Base-by-base conservation (phyloP, 2,888 invertebrate genomes). In the Drosophila nr. fundita region DNA sequence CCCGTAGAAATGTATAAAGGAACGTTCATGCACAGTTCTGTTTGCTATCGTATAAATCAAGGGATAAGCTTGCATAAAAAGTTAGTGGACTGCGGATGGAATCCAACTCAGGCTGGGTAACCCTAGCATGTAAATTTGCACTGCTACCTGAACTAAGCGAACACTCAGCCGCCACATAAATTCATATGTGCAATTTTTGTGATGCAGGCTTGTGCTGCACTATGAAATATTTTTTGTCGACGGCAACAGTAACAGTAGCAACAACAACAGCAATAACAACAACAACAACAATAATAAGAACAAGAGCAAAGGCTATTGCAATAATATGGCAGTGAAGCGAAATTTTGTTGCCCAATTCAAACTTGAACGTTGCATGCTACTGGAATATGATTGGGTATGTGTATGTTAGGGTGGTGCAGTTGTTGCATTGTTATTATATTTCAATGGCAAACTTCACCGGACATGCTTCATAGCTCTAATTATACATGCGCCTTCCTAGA, bases 391-490 rank as follows among this genome's bases (percentile, higher is more conserved):
- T 45, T 64, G 65, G 15, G 40, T 40, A 27, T 52, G 57, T 75
- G 64, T 40, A n/a, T 64, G 30, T 42, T 58, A 27, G 57, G 55
- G 29, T 63, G 68, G 36, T 69, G 54, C 38, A 52, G 59, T 75
- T 82, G 72, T 42, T 75, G 50, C 66, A 64, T 61, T 67, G 64
- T 80, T 63, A 76, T 76, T 87, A 82, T 76, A 87, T 87, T 89
- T 89, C 88, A 89, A 87, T 89, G 88, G 86, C 83, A 85, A 87
- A 89, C 87, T 87, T 88, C 78, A 86, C 87, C 87, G 87, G 87
- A 87, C 89, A 87, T 87, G 88, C 87, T 89, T 89, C 87, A 87
- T 89, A 89, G 90, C 90, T 89, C 87, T 89, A 87, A 87, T 87
- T 87, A 87, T 87, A 87, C 88, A 87, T 87, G 83, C 88, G 83